Evolutionary conservation across 2,888 invertebrate species (phyloP).

Genomic region (Drosophila phalerata): DNA sequence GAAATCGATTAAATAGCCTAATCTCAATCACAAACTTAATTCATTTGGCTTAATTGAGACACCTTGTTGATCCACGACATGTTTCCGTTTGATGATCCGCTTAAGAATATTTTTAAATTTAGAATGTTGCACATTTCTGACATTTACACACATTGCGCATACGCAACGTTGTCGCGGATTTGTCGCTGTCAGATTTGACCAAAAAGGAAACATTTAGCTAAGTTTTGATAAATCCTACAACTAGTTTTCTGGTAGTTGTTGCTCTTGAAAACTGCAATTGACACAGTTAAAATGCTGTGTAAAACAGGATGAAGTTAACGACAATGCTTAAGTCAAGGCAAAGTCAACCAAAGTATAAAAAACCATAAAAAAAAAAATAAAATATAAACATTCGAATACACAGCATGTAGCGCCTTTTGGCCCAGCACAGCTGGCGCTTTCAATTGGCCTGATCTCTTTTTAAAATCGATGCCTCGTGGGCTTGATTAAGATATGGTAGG

Average conservation of each 20-base stretch:
- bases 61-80: constrained; percentile 46
- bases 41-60: constrained; percentile 66
- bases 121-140: constrained; percentile 18
- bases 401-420: constrained; percentile 39
- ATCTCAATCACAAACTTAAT: constrained; percentile 31
- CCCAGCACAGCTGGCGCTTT: constrained; percentile 24
- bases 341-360: constrained; percentile 39
- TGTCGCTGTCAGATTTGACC: constrained; percentile 13
- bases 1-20: constrained; percentile 53
- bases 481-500: neutral
- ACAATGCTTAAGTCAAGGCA: constrained; percentile 75
- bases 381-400: constrained; percentile 4
- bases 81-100: constrained; percentile 72
- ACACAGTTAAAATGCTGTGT: constrained; percentile 62
- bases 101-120: constrained; percentile 50
- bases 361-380: constrained; percentile 16
- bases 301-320: constrained; percentile 73
- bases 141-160: constrained; percentile 59
- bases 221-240: constrained; percentile 26
- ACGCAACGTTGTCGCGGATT: constrained; percentile 36
- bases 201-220: constrained; percentile 54
- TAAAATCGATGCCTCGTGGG: constrained; percentile 8
- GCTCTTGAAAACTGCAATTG: constrained; percentile 78
- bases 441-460: constrained; percentile 31
- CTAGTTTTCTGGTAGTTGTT: constrained; percentile 39